Conservation (phyloP, 2,113 vertebrate species). For the Sporophila hypoxantha region DNA sequence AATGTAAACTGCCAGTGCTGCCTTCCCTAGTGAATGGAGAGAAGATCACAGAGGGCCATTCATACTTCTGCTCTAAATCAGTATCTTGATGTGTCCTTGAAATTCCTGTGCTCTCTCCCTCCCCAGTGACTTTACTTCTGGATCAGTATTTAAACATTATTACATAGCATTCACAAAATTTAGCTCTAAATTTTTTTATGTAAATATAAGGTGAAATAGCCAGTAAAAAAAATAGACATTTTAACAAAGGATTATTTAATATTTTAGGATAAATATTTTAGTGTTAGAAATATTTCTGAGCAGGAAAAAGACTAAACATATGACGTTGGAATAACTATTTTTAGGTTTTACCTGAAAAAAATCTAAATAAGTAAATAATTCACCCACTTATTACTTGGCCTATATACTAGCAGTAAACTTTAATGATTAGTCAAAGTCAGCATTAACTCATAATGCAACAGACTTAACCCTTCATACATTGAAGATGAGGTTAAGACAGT, state of each 20-base stretch:
- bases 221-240: neutral
- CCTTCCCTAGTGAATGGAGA: neutral
- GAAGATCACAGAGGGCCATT: neutral
- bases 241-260: neutral
- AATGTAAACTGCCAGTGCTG: neutral
- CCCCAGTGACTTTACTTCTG: neutral
- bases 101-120: neutral
- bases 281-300: neutral
- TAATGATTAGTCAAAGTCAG: neutral
- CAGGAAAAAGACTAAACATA: neutral
- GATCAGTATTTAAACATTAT: neutral
- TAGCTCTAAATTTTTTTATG: neutral
- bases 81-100: neutral
- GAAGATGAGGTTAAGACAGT: neutral
- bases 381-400: neutral
- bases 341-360: neutral
- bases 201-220: neutral
- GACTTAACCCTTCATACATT: neutral
- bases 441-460: neutral
- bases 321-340: neutral
- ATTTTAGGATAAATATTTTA: neutral
- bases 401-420: neutral
- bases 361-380: neutral
- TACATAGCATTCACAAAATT: neutral
- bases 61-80: neutral